These are phyloP conservation scores for Cichlasoma orientale DNA, from an alignment of 2,797 vertebrate genomes.

Conservation along the genomic window DNA sequence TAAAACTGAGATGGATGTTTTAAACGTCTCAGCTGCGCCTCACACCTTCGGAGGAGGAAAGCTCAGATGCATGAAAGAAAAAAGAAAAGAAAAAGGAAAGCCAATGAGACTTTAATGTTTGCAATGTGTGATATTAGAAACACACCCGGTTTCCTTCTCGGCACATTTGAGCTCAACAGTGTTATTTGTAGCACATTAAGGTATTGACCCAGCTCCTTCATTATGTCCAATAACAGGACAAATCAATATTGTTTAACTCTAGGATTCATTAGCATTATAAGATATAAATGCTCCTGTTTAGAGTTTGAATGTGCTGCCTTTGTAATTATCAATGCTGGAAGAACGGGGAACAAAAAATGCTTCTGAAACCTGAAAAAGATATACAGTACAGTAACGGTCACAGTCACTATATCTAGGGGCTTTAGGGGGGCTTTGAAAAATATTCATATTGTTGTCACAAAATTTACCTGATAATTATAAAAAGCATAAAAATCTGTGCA, in stretches of 20 bases:
- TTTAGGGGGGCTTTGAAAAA: background rate
- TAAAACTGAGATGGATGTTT: constrained; percentile 17
- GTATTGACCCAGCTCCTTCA: constrained; percentile 62
- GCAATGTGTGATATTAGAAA: background rate
- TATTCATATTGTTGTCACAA: background rate
- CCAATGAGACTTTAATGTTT: background rate
- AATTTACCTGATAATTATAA: background rate
- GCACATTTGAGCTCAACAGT: constrained; percentile 36
- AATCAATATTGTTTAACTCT: constrained; percentile 74
- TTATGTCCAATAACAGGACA: constrained; percentile 48
- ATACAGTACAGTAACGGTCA: background rate
- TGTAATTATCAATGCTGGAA: background rate
- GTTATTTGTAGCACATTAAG: constrained; percentile 44
- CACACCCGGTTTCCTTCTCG: background rate
- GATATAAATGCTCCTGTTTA: constrained; percentile 1
- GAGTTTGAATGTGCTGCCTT: constrained; percentile 1
- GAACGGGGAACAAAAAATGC: background rate
- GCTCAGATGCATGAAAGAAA: background rate
- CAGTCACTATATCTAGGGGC: background rate
- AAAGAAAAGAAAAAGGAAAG: background rate
- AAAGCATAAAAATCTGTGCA: background rate
- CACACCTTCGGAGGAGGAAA: background rate
- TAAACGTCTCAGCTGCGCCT: constrained; percentile 1
- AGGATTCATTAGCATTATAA: constrained; percentile 29
- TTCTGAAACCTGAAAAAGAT: background rate